Base-by-base conservation (phyloP, 2,797 vertebrate genomes). In the Lepilemur ruficaudatus region DNA sequence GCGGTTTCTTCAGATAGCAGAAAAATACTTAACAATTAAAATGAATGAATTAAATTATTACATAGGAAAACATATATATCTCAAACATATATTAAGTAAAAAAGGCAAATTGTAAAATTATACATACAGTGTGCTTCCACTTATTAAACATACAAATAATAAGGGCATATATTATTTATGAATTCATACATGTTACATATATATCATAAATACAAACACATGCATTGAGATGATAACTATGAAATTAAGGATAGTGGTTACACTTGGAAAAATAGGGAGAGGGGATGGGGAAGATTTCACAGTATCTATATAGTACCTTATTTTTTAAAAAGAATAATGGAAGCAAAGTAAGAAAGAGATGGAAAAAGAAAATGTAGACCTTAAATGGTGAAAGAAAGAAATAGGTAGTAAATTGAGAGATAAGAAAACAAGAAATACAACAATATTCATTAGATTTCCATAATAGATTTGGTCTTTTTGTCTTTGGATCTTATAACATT, bases 11-110 rank as follows among this genome's bases (percentile, higher is more conserved):
- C 32, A 73, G 67, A 59, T 2, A 65, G 55, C 14, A n/a, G 18
- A 79, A 94, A 93, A 85, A 59, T 65, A 55, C 3, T 79, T 81
- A 86, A 17, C 48, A 91, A 30, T 81, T 93, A 78, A 95, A 95
- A 93, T 38, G 32, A 76, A 75, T 79, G 11, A 91, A 80, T 12
- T 76, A 76, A 67, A 86, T 63, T 73, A 93, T 83, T 91, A 41
- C 22, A 50, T 55, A 94, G 92, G 23, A 57, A 95, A 86, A 75
- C 1, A 7, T 46, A 9, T 63, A 8, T 35, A 82, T 81, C 30
- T 88, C 8, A 82, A 94, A 95, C 94, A 76, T 52, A 61, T 17
- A 55, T 5, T 63, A 13, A 83, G 13, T 85, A 30, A 61, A 89
- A 90, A 94, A 61, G 67, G 7, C 5, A 89, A 89, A 90, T 9